These are phyloP conservation scores for Drosophila kanapiae DNA, from an alignment of 1,140 invertebrate genomes.

Conservation along the genomic window DNA sequence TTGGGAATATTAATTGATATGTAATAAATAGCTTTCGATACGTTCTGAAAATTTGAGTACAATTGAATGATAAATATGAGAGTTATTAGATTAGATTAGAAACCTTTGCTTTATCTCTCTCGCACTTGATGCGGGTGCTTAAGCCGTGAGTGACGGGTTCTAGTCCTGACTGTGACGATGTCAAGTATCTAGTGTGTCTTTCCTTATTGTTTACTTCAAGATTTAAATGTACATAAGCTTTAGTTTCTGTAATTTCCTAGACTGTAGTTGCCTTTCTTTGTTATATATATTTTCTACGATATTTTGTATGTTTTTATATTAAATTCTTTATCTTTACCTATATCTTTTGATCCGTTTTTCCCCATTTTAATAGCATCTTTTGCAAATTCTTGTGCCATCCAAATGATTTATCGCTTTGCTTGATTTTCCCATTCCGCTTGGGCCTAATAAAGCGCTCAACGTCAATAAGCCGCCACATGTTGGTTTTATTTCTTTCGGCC, in stretches of 20 bases:
- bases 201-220: not conserved
- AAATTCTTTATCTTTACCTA: not conserved
- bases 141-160: not conserved
- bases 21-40: not conserved
- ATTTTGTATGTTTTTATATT: no score
- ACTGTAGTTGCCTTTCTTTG: not conserved
- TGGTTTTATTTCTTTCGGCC: conserved; percentile 24
- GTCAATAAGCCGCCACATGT: conserved; percentile 59
- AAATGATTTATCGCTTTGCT: conserved; percentile 41
- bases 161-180: not conserved
- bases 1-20: not conserved
- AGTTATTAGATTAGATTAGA: no score
- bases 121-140: not conserved
- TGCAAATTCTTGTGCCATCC: not conserved
- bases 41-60: not conserved
- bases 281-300: not conserved
- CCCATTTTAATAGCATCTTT: not conserved
- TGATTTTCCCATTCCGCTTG: conserved; percentile 34
- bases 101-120: no score
- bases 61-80: not conserved
- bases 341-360: not conserved
- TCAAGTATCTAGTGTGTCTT: not conserved
- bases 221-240: no score
- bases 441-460: conserved; percentile 74
- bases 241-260: no score